A percentile compares a stretch with the other conserved stretches of the same genome.
These are phyloP conservation scores for Cochlearius cochlearius DNA, from an alignment of 2,113 vertebrate genomes.

Conservation along the genomic window DNA sequence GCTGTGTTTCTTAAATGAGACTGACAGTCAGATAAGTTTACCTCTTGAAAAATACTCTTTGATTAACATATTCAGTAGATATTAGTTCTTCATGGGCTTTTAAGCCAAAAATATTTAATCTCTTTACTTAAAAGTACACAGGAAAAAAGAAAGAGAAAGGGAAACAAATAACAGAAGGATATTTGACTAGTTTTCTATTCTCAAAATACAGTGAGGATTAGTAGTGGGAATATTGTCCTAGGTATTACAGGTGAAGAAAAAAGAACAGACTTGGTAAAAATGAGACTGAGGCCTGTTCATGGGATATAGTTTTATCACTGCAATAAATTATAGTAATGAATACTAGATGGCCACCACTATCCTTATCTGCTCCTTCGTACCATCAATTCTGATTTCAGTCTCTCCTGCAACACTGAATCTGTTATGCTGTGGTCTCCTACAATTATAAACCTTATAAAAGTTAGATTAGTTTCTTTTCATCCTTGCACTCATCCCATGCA, in stretches of 20 bases:
- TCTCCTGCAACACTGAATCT: background rate
- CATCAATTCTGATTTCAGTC: background rate
- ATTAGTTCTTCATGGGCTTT: background rate
- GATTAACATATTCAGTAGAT: background rate
- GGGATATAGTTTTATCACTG: background rate
- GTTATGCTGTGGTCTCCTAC: background rate
- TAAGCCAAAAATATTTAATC: background rate
- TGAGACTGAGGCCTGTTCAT: background rate
- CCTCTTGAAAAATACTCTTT: background rate
- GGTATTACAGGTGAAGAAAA: background rate
- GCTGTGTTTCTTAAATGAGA: background rate
- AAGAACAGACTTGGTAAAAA: background rate
- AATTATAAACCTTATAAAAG: background rate
- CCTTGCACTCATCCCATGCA: background rate
- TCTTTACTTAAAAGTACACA: background rate
- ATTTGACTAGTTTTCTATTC: background rate
- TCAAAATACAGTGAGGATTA: background rate
- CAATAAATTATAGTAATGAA: background rate
- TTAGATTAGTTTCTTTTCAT: background rate
- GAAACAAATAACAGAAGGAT: background rate
- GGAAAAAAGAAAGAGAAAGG: background rate
- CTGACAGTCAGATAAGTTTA: background rate
- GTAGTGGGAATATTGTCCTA: background rate
- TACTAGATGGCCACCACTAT: background rate
- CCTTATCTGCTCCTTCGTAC: background rate